These are phyloP conservation scores for Microtus ochrogaster DNA, from an alignment of 2,113 vertebrate genomes.

Conservation along the genomic window DNA sequence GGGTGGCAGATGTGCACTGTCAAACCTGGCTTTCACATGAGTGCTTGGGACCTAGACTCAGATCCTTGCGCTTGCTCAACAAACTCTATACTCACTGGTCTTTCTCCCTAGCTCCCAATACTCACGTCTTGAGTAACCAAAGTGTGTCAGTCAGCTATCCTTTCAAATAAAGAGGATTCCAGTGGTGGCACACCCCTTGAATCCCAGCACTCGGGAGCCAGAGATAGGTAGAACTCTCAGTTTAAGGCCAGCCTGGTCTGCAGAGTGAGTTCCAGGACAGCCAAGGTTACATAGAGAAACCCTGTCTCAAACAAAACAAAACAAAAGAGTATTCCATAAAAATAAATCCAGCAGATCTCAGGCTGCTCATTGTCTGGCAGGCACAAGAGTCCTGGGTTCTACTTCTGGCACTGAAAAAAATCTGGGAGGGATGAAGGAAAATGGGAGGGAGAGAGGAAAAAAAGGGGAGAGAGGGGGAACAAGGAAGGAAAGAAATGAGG, in stretches of 20 bases:
- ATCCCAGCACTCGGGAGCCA: neutral
- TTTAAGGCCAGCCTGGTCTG: neutral
- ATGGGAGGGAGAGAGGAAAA: neutral
- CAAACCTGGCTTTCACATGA: neutral
- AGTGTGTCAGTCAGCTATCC: neutral
- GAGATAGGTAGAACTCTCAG: neutral
- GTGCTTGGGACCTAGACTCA: no score
- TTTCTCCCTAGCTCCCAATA: neutral
- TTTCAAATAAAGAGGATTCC: neutral
- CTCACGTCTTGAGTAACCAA: neutral
- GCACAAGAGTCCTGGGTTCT: neutral
- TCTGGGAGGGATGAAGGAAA: neutral
- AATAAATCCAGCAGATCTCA: neutral
- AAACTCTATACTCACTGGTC: neutral
- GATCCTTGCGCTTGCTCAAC: neutral
- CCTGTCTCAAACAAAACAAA: neutral
- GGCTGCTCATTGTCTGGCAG: neutral
- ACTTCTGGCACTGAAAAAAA: neutral
- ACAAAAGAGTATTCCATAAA: neutral
- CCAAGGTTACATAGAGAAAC: no score
- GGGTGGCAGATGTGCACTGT: neutral
- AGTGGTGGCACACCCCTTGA: accelerated
- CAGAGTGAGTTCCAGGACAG: no score
- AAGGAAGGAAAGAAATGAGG: neutral
- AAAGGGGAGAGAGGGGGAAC: no score